phyloP scores from a whole-genome alignment of 2,797 vertebrate species.

The Sphaeramia orbicularis region DNA sequence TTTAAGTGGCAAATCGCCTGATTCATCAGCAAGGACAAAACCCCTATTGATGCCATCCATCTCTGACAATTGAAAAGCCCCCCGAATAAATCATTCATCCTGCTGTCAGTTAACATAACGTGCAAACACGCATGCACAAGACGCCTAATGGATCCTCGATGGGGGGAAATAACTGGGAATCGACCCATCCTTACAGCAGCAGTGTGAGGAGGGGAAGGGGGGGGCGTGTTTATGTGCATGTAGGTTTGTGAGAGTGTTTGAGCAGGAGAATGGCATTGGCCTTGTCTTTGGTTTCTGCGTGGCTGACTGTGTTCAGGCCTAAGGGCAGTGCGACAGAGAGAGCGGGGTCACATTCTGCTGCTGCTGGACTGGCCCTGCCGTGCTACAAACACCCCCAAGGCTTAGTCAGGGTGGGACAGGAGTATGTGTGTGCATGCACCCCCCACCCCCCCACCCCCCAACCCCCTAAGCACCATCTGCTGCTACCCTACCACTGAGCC shows the following conservation, averaged over 20 bases:
- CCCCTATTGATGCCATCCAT: conserved; percentile 78
- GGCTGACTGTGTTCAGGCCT: conserved; percentile 69
- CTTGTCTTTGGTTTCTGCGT: conserved; percentile 77
- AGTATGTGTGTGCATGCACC: conserved; percentile 53
- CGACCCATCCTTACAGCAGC: conserved; percentile 51
- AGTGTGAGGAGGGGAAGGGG: conserved; percentile 19
- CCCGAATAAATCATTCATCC: conserved; percentile 79
- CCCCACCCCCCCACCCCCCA: too few species aligned
- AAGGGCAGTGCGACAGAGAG: conserved; percentile 64
- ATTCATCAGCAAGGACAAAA: conserved; percentile 79
- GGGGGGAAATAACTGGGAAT: conserved; percentile 59
- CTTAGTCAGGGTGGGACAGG: conserved; percentile 64
- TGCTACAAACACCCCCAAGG: conserved; percentile 72
- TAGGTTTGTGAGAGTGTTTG: conserved; percentile 33
- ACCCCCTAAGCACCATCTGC: conserved; percentile 81
- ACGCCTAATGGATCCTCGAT: conserved; percentile 74
- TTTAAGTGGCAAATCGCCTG: conserved; percentile 73
- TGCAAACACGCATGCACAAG: conserved; percentile 66
- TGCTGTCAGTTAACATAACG: conserved; percentile 72
- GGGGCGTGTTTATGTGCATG: conserved; percentile 29
- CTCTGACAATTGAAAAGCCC: conserved; percentile 78
- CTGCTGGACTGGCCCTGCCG: conserved; percentile 60
- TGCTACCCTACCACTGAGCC: conserved; percentile 78
- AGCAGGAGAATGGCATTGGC: conserved; percentile 67
- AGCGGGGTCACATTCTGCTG: conserved; percentile 80